Base-by-base conservation (phyloP, 2,113 vertebrate genomes). In the Oostethus manadensis region DNA sequence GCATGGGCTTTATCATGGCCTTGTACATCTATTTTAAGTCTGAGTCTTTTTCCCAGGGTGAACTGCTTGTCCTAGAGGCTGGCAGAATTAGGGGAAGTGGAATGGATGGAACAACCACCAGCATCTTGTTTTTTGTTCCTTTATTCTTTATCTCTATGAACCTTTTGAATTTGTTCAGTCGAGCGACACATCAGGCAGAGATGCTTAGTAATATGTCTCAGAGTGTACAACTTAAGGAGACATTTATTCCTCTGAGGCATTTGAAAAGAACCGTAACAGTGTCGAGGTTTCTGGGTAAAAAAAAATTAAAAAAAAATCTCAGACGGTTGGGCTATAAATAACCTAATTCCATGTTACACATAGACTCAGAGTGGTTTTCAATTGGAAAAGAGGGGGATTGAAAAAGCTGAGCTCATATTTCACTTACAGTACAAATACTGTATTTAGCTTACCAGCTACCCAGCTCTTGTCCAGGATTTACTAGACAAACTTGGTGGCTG, bases 21-120 rank as follows among this genome's bases (percentile, higher is more conserved):
- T 42, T 10, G 1, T 1, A 63, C 73, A 56, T 78, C 86, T 86
- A 84, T 87, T 81, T 85, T 82, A 81, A 77, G n/a, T n/a, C n/a
- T n/a, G 79, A 73, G 58, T 63, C 55, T 58, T 66, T 63, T 82
- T 77, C 71, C 77, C 70, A 49, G 79, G 53, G 79, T 77, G 76
- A 71, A 53, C 45, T 10, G 51, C 42, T 58, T 59, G 56, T 45
- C 66, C 80, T 86, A 4, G 9, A 60, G 80, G 80, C 73, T 73
- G 77, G 67, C 60, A 73, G 69, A 73, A 68, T 73, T 58, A 70
- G 73, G 68, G 67, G 77, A 74, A 63, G 67, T 67, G 73, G 72
- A 74, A 59, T 82, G 79, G 73, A 83, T 83, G 69, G 58, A 79
- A 70, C 70, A 58, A 60, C 48, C 56, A 55, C 59, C 62, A 54